Percentiles rank a stretch among this genome's conserved stretches.
Conservation (phyloP, 2,113 vertebrate species). For the Hippoglossus stenolepis region DNA sequence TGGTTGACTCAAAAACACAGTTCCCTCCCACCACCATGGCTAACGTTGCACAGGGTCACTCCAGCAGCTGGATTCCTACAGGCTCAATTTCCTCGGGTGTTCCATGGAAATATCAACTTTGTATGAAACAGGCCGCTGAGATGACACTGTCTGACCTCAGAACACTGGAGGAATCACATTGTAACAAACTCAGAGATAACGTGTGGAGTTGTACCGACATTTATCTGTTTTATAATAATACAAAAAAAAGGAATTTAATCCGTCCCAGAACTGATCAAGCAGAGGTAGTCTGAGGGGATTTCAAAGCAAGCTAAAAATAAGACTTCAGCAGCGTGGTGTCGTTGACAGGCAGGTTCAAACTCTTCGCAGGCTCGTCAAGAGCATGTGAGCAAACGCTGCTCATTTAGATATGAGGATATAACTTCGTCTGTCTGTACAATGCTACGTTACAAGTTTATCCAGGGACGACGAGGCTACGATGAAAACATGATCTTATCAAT, state of each 20-base stretch:
- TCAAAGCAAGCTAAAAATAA: conserved; percentile 10
- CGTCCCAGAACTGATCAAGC: background rate
- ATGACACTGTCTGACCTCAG: conserved; percentile 28
- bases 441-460: too few relatives aligned
- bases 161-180: conserved; percentile 17
- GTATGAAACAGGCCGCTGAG: conserved; percentile 10
- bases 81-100: conserved; percentile 7
- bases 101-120: conserved; percentile 19
- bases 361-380: conserved; percentile 3
- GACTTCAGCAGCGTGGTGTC: background rate
- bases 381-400: background rate
- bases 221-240: background rate
- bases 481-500: background rate
- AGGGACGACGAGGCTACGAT: too few relatives aligned
- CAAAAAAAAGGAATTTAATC: background rate
- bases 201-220: background rate
- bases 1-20: conserved; percentile 44
- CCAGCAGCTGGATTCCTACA: conserved; percentile 16
- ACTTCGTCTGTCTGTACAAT: too few relatives aligned
- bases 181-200: background rate
- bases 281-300: background rate
- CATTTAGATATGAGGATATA: background rate
- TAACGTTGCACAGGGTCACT: conserved; percentile 21
- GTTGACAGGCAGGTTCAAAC: background rate
- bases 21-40: conserved; percentile 44